phyloP scores from a whole-genome alignment of 2,888 invertebrate species.

The Harmothoe impar region DNA sequence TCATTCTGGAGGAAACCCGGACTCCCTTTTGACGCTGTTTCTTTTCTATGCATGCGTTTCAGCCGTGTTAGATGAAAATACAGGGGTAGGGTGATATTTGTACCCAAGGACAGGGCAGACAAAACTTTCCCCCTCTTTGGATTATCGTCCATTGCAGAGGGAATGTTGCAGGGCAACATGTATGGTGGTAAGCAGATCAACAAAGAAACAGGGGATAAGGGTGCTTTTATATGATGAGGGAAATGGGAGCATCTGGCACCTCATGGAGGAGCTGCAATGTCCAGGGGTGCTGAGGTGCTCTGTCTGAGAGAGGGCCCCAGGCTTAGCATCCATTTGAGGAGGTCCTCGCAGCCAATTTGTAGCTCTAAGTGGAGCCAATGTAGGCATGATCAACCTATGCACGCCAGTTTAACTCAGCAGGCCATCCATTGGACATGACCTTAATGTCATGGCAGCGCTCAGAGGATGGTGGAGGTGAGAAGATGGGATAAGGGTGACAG shows the following conservation, averaged over 20 bases:
- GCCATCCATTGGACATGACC: background rate
- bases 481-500: no score
- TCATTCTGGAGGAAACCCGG: no score
- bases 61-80: slow-evolving; percentile 13
- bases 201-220: background rate
- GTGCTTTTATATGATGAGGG: background rate
- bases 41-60: no score
- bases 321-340: slow-evolving; percentile 22
- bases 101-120: background rate
- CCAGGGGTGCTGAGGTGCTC: background rate
- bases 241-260: background rate
- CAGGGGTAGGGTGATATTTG: background rate
- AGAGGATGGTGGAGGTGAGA: background rate
- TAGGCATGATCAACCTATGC: background rate
- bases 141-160: background rate
- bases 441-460: background rate
- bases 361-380: background rate
- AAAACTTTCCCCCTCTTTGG: background rate
- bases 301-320: background rate
- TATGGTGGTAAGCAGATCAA: background rate
- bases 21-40: no score
- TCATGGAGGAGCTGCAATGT: background rate
- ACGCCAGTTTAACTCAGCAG: background rate
- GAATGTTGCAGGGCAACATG: background rate
- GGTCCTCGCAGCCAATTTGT: background rate